A percentile compares a stretch with the other conserved stretches of the same genome.
Conservation (phyloP, 2,113 vertebrate genomes). For the Periophthalmodon schlosseri region DNA sequence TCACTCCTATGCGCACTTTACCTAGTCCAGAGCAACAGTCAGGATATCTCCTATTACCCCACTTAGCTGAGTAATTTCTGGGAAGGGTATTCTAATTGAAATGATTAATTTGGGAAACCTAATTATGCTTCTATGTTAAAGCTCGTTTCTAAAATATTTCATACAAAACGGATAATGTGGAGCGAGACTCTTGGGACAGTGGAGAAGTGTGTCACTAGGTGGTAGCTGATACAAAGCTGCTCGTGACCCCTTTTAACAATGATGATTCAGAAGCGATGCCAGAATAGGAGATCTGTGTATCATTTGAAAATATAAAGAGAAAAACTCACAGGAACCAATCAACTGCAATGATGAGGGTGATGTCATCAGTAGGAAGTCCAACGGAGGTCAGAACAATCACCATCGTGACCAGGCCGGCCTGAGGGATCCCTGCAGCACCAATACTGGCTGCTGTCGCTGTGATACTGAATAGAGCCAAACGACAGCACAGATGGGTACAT, state of each 20-base stretch:
- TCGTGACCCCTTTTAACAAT: slow-evolving; percentile 47
- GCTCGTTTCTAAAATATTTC: slow-evolving; percentile 70
- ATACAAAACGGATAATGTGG: slow-evolving; percentile 69
- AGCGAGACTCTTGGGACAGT: slow-evolving; percentile 66
- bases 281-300: background rate
- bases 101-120: slow-evolving; percentile 81
- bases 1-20: slow-evolving; percentile 14
- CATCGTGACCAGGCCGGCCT: slow-evolving; percentile 97
- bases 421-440: slow-evolving; percentile 95
- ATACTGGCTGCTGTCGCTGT: slow-evolving; percentile 97
- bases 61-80: slow-evolving; percentile 75
- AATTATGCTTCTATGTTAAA: slow-evolving; percentile 84
- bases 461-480: slow-evolving; percentile 77
- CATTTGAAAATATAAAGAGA: background rate
- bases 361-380: slow-evolving; percentile 95
- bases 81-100: slow-evolving; percentile 77
- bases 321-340: slow-evolving; percentile 98
- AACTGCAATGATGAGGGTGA: slow-evolving; percentile 96
- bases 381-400: slow-evolving; percentile 98
- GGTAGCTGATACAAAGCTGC: slow-evolving; percentile 39
- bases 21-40: slow-evolving; percentile 44
- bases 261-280: slow-evolving; percentile 19
- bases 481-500: background rate
- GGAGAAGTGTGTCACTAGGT: slow-evolving; percentile 76
- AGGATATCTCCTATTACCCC: slow-evolving; percentile 66